These are phyloP conservation scores for Dunckerocampus dactyliophorus DNA, from an alignment of 2,113 vertebrate genomes.

Conservation along the genomic window DNA sequence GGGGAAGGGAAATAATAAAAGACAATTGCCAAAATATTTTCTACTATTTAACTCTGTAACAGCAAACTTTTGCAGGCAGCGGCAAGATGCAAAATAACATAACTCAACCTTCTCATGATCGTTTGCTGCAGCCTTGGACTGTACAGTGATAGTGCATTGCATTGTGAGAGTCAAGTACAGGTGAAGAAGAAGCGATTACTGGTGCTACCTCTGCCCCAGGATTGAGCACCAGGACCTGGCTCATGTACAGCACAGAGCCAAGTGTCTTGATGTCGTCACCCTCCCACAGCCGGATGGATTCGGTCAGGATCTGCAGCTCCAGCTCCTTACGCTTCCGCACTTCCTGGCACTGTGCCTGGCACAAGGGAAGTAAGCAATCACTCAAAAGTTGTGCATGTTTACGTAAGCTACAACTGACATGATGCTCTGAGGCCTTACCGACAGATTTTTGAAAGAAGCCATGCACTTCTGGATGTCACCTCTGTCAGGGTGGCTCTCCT, in stretches of 20 bases:
- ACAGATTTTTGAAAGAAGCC: slow-evolving; percentile 91
- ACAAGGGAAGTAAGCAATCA: slow-evolving; percentile 13
- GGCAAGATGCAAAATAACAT: too few species aligned
- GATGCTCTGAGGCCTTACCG: slow-evolving; percentile 74
- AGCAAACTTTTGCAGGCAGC: too few species aligned
- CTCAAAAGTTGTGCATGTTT: slow-evolving; percentile 1
- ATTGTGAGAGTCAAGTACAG: not conserved
- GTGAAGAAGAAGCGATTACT: not conserved
- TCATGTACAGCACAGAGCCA: slow-evolving; percentile 93
- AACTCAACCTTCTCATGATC: too few species aligned
- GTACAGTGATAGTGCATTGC: not conserved
- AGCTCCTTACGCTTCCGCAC: slow-evolving; percentile 94
- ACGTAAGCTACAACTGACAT: not conserved
- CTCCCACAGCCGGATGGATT: slow-evolving; percentile 93
- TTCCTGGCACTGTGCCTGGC: slow-evolving; percentile 92
- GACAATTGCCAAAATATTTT: not conserved
- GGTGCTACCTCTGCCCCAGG: slow-evolving; percentile 72
- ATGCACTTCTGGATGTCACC: slow-evolving; percentile 95
- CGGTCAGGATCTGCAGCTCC: slow-evolving; percentile 91
- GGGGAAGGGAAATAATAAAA: not conserved
- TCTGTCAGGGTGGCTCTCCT: slow-evolving; percentile 92
- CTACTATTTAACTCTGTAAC: too few species aligned
- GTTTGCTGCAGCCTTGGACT: too few species aligned
- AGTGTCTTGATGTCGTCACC: slow-evolving; percentile 93
- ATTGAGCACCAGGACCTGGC: slow-evolving; percentile 87